A percentile compares a stretch with the other conserved stretches of the same genome.
Evolutionary conservation across 2,888 invertebrate species (phyloP).

Genomic region (Arge pagana): DNA sequence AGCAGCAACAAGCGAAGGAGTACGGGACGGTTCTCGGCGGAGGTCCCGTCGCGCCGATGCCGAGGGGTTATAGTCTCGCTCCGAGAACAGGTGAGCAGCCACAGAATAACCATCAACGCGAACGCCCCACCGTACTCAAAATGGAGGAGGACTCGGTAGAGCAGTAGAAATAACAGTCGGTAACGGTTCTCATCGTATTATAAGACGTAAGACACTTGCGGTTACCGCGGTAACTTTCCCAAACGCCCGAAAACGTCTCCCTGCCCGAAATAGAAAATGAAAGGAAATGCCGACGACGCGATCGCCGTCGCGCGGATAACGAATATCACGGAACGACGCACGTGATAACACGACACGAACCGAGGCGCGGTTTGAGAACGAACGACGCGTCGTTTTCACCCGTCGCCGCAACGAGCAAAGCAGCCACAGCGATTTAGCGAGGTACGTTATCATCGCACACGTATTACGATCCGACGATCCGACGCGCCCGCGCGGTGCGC

Average conservation of each 20-base stretch:
- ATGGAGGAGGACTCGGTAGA: constrained; percentile 57
- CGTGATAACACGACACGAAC: too few relatives aligned
- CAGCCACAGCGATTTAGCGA: too few relatives aligned
- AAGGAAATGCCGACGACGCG: not conserved
- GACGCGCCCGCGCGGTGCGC: too few relatives aligned
- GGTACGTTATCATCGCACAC: too few relatives aligned
- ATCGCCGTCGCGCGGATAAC: too few relatives aligned
- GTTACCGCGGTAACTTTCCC: constrained; percentile 2
- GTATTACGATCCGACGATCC: too few relatives aligned
- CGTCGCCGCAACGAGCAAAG: too few relatives aligned
- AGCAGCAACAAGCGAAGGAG: constrained; percentile 34
- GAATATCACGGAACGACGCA: too few relatives aligned
- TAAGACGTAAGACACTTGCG: constrained; percentile 18
- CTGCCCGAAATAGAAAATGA: not conserved
- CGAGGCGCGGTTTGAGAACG: too few relatives aligned
- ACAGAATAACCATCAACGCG: constrained; percentile 19
- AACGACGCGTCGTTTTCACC: too few relatives aligned
- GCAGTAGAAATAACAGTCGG: constrained; percentile 45
- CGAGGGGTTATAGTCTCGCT: constrained; percentile 47
- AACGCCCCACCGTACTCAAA: constrained; percentile 42
- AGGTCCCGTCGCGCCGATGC: constrained; percentile 53
- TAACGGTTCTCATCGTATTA: constrained; percentile 16
- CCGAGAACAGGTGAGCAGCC: constrained; percentile 31
- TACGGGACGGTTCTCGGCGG: constrained; percentile 44
- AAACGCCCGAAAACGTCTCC: constrained; percentile 12